phyloP scores from a whole-genome alignment of 2,797 vertebrate species.

The Phoxinus dragarum region DNA sequence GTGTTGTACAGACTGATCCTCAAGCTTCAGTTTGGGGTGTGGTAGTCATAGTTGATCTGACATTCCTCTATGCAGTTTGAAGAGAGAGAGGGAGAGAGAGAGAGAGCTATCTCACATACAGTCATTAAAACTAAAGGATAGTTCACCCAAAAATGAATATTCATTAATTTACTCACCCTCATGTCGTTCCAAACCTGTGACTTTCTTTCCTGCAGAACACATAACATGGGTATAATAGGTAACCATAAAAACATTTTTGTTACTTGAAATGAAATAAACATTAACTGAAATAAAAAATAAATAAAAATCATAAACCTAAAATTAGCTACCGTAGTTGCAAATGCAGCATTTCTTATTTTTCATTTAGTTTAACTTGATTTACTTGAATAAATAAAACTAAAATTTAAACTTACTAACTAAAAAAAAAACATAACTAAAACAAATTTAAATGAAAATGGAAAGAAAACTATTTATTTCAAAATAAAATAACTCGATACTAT shows the following conservation, averaged over 20 bases:
- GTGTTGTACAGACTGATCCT: constrained; percentile 35
- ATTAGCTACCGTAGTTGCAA: background rate
- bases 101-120: background rate
- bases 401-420: background rate
- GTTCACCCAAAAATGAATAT: background rate
- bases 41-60: constrained; percentile 25
- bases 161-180: background rate
- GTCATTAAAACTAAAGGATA: background rate
- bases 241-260: background rate
- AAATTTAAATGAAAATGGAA: background rate
- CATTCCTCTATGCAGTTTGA: constrained; percentile 3
- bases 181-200: background rate
- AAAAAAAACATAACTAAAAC: no score
- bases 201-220: no score
- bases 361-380: background rate
- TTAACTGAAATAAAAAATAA: background rate
- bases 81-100: background rate
- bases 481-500: background rate
- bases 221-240: no score
- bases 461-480: background rate
- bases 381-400: background rate
- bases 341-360: background rate
- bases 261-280: background rate
- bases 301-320: background rate
- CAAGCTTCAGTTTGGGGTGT: constrained; percentile 32